These are phyloP conservation scores for Pantala flavescens DNA, from an alignment of 1,140 invertebrate species.

Conservation along the genomic window DNA sequence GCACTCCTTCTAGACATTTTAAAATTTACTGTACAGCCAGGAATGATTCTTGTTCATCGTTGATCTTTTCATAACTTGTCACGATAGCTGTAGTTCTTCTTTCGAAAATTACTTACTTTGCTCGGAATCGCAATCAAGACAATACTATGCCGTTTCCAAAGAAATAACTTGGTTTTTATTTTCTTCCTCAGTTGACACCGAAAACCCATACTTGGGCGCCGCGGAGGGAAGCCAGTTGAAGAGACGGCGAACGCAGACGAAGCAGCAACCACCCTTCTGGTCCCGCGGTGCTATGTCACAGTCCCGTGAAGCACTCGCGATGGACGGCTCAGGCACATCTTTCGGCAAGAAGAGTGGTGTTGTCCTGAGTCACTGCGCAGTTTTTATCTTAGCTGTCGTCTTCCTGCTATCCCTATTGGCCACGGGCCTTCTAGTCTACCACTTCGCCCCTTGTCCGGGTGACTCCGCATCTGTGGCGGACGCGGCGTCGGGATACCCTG, in stretches of 20 bases:
- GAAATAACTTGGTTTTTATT: no score
- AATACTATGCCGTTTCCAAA: no score
- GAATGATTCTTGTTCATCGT: no score
- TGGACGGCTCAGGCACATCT: slow-evolving; percentile 34
- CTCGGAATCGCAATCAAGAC: no score
- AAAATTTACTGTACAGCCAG: no score
- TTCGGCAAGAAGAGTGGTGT: slow-evolving; percentile 35
- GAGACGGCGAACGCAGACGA: background rate
- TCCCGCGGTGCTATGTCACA: slow-evolving; percentile 31
- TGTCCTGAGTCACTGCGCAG: slow-evolving; percentile 35
- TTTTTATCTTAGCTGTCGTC: slow-evolving; percentile 37
- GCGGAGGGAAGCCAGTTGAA: background rate
- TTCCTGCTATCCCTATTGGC: slow-evolving; percentile 43
- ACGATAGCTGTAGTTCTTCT: no score
- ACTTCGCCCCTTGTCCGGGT: slow-evolving; percentile 48
- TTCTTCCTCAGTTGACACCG: no score
- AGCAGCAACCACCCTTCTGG: background rate
- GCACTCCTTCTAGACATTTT: no score
- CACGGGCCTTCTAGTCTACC: slow-evolving; percentile 55
- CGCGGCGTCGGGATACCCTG: background rate
- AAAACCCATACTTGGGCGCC: background rate
- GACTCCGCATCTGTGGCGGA: background rate
- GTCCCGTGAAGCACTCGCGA: slow-evolving; percentile 33
- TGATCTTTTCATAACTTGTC: no score
- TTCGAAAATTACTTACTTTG: no score